phyloP scores from a whole-genome alignment of 2,888 invertebrate genomes.

The Nasonia oneida region DNA sequence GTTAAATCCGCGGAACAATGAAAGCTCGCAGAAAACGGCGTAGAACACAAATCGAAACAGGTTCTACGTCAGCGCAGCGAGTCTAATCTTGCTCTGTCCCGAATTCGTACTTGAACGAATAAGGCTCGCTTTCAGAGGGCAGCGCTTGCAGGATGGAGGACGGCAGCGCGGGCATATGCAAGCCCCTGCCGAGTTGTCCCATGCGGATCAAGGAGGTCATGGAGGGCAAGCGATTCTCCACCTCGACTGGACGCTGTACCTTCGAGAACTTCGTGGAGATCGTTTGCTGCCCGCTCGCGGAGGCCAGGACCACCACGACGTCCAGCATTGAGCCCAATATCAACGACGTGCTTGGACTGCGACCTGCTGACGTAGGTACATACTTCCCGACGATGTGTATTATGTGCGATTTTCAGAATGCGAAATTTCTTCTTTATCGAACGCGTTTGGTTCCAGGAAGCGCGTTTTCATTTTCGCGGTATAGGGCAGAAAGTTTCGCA shows the following conservation, averaged over 20 bases:
- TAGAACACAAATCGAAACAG: background rate
- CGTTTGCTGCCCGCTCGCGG: constrained; percentile 56
- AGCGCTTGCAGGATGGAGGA: constrained; percentile 54
- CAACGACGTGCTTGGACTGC: constrained; percentile 36
- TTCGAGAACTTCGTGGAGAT: constrained; percentile 54
- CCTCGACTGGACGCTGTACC: constrained; percentile 44
- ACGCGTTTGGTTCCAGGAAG: too few species aligned
- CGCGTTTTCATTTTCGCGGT: too few species aligned
- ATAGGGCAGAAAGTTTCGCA: too few species aligned
- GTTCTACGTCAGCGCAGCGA: constrained; percentile 11
- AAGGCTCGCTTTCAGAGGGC: constrained; percentile 54
- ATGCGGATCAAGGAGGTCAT: constrained; percentile 43
- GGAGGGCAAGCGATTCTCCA: constrained; percentile 34
- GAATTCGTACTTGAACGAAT: constrained; percentile 11
- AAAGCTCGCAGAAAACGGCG: constrained; percentile 47
- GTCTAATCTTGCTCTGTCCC: background rate
- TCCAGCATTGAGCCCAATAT: background rate
- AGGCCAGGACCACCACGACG: background rate
- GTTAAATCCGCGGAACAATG: constrained; percentile 15
- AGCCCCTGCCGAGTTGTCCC: constrained; percentile 33
- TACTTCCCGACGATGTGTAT: background rate
- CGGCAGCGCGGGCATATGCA: constrained; percentile 39
- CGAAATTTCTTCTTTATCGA: too few species aligned
- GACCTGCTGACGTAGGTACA: constrained; percentile 60
- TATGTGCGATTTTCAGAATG: too few species aligned